Conservation (phyloP, 2,888 invertebrate species). For the Alviniconcha strummeri region DNA sequence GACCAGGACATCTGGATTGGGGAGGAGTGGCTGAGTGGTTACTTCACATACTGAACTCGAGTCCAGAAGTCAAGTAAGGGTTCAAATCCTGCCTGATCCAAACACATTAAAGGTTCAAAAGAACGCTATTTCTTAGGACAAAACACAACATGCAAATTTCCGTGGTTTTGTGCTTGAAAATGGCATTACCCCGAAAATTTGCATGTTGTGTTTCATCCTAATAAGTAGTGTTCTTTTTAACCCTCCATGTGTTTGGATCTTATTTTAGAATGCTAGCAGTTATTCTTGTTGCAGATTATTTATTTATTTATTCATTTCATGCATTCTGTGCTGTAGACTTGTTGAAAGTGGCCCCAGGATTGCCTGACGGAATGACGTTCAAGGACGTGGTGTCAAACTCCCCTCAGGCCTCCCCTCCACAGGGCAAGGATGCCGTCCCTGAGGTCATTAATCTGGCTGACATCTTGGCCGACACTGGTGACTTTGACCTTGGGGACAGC, state of each 20-base stretch:
- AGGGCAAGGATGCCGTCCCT: constrained; percentile 13
- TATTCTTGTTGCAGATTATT: no score
- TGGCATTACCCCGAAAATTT: not conserved
- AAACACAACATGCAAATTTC: no score
- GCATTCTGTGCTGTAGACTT: constrained; percentile 74
- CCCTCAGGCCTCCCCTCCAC: constrained; percentile 68
- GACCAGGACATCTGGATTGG: no score
- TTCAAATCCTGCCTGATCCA: no score
- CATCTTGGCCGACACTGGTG: constrained; percentile 62
- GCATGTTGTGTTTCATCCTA: not conserved
- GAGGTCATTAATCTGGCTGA: constrained; percentile 56
- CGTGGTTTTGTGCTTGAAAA: not conserved
- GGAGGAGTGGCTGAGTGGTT: no score
- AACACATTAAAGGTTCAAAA: no score
- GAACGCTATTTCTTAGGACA: no score
- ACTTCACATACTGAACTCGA: no score
- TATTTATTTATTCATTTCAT: not conserved
- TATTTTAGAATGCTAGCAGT: no score
- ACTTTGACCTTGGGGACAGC: constrained; percentile 61
- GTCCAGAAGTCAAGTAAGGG: no score
- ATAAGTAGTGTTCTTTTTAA: not conserved
- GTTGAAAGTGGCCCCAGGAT: constrained; percentile 82
- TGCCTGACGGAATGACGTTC: constrained; percentile 74
- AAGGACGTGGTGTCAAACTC: constrained; percentile 69
- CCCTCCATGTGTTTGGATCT: not conserved